phyloP scores from a whole-genome alignment of 2,888 invertebrate genomes.

The Ennomos erosarius region DNA sequence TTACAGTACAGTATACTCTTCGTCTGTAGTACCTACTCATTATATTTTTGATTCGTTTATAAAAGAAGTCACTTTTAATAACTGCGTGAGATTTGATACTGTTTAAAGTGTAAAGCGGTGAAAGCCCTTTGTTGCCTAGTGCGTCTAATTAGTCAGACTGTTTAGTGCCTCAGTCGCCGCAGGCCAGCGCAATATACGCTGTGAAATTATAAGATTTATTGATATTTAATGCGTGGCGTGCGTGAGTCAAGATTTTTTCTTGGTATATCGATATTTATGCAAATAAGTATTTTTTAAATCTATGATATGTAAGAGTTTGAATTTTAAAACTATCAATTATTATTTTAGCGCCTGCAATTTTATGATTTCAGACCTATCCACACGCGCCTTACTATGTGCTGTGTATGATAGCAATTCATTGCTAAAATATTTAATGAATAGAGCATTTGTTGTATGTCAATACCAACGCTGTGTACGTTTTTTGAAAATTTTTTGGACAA shows the following conservation, averaged over 20 bases:
- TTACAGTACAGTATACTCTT: no score
- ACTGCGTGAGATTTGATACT: constrained; percentile 11
- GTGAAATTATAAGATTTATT: constrained; percentile 76
- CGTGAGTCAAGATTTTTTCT: constrained; percentile 5
- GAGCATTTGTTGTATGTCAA: no score
- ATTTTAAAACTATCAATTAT: no score
- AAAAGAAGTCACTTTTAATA: not conserved
- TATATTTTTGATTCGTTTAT: no score
- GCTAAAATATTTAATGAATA: no score
- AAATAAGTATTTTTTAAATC: constrained; percentile 25
- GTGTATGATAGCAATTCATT: no score
- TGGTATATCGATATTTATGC: not conserved
- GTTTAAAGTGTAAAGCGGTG: constrained; percentile 29
- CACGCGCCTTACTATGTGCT: no score
- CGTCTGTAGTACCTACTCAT: no score
- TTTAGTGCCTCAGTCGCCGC: constrained; percentile 76
- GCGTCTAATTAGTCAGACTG: constrained; percentile 84
- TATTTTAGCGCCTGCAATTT: no score
- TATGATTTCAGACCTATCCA: no score
- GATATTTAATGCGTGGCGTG: constrained; percentile 52
- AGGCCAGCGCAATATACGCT: constrained; percentile 67
- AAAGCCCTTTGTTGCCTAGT: constrained; percentile 78
- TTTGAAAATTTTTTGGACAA: not conserved
- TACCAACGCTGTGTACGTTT: no score
- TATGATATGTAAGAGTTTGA: no score